phyloP scores from a whole-genome alignment of 2,797 vertebrate species.

The Ctenopoma kingsleyae region DNA sequence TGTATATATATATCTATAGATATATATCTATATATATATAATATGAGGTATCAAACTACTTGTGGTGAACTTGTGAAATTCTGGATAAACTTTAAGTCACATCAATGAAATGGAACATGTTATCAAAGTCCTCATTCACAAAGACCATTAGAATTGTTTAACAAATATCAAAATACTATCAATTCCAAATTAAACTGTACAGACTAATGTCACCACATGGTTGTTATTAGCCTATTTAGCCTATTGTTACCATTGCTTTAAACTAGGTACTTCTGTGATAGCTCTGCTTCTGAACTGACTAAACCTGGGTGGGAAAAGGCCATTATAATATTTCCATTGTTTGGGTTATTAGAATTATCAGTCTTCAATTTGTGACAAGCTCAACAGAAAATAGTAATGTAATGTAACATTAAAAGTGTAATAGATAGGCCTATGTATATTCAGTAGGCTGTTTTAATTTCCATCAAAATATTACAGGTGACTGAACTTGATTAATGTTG shows the following conservation, averaged over 20 bases:
- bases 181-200: not conserved
- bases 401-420: too few relatives aligned
- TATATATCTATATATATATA: too few relatives aligned
- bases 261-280: not conserved
- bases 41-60: not conserved
- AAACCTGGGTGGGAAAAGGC: not conserved
- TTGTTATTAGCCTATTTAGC: not conserved
- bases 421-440: too few relatives aligned
- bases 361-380: too few relatives aligned
- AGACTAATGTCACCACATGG: not conserved
- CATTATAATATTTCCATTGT: not conserved
- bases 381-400: not conserved
- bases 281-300: not conserved
- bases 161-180: not conserved
- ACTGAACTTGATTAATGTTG: conserved; percentile 37
- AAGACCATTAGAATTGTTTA: not conserved
- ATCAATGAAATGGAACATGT: too few relatives aligned
- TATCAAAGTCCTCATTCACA: too few relatives aligned
- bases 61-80: not conserved
- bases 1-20: too few relatives aligned
- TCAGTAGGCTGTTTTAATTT: too few relatives aligned
- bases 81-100: not conserved
- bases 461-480: not conserved
- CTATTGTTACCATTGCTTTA: not conserved
- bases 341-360: not conserved